Base-by-base conservation (phyloP, 2,888 invertebrate genomes). In the Imbricaverruca yamaguchii region DNA sequence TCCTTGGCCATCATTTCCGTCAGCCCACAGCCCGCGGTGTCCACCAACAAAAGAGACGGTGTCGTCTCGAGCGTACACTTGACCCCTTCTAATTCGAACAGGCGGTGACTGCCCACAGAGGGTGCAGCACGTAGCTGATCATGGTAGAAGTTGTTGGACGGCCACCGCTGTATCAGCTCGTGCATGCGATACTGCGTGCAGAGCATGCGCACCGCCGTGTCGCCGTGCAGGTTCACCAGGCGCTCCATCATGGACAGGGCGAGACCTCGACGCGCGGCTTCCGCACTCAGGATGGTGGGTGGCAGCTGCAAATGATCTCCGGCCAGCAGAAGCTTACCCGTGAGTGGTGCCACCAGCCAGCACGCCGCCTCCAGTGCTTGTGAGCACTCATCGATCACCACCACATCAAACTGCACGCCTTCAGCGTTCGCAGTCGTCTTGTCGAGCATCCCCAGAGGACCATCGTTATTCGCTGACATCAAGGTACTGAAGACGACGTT, bases 181-280 rank as follows among this genome's bases (percentile, higher is more conserved):
- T 98, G 95, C 98, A 98, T 98, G 81, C 98, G 91, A 87, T 98
- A 98, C 88, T 98, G 98, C 15, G 92, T 88, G 21, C 91, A 92
- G 80, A 98, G 88, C 87, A 83, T 83, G n/a, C 87, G 84, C 1
- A 92, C 90, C 0, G 92, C 91, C 69, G 90, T 89, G 65, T 90
- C 89, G 0, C 90, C 88, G 0, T 85, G 84, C 82, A 85, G 84
- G 63, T 86, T 80, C 25, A 83, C 81, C 18, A 83, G 55, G 18
- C 83, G 81, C 69, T 83, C 83, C 84, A 83, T 84, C 12, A 84
- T 81, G 2, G 83, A 83, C 18, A 81, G 80, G 3, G 77, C 78
- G 9, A 84, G 81, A 12, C 82, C 82, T 7, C 80, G 74, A 82
- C 87, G 86, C 4, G 87, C 87, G 21, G 89, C 89, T 82, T 87